Evolutionary conservation across 1,140 invertebrate species (phyloP), one percentile per base, ranked within the genome.

Genomic region (Ips typographus): DNA sequence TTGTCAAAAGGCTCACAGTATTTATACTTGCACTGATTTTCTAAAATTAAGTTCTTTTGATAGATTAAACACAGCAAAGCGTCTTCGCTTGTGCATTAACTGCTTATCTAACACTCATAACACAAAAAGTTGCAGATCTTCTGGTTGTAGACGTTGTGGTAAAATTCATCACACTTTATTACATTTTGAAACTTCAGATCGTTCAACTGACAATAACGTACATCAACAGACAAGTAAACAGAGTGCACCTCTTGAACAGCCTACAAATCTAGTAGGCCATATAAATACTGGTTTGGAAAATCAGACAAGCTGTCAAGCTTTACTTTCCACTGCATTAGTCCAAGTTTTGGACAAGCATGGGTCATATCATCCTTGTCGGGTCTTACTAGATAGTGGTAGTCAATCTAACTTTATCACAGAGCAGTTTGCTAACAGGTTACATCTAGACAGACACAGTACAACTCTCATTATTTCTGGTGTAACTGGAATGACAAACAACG

Each of bases 131-230:
- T 73, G 72, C 65, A 73, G 52, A 57, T 73, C 70, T 40, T 6
- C 51, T 37, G 56, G 51, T 36, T 73, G 72, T 51, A 62, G 58
- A 4, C 61, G 49, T 6, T 74, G 72, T 44, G 51, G 38, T 39
- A 55, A 53, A 61, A 36, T 59, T n/a, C 66, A 73, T 47, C 66
- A 73, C 38, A 73, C 70, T n/a, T 60, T 71, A 43, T 40, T 73
- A 40, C 70, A 68, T 61, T 69, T 69, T 47, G 37, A 38, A 47
- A 61, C 42, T 59, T 56, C 7, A 22, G 8, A 47, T 5, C 37
- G 7, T 47, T 55, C 38, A 40, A 8, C 40, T 3, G 37, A 40
- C 36, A 41, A 38, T 8, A 53, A 41, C 36, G 40, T 47, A 22
- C 40, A 40, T 42, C 37, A 8, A 3, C 7, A n/a, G 55, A 44